Conservation (phyloP, 2,888 invertebrate genomes). For the Zaprionus obscuricornis region DNA sequence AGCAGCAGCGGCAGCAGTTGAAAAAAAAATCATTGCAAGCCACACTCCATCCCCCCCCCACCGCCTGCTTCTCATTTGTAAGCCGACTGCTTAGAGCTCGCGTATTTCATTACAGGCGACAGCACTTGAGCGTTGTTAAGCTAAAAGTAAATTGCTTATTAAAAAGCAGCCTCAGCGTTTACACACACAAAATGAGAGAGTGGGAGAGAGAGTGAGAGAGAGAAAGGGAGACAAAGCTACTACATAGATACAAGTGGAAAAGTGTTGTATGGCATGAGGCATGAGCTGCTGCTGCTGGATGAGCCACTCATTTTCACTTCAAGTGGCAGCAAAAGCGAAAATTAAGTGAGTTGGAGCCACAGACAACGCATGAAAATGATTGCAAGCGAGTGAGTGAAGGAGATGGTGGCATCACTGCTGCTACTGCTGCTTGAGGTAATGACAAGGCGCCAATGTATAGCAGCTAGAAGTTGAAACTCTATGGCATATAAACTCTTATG, state of each 20-base stretch:
- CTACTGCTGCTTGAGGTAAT: conserved; percentile 46
- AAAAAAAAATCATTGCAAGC: conserved; percentile 52
- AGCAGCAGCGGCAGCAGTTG: too few species aligned
- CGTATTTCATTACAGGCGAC: conserved; percentile 67
- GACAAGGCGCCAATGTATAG: conserved; percentile 51
- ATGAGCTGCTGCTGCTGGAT: conserved; percentile 1
- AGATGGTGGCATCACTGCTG: too few species aligned
- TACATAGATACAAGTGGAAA: too few species aligned
- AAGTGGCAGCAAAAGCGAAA: conserved; percentile 67
- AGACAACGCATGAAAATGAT: conserved; percentile 43
- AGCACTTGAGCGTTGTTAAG: conserved; percentile 64
- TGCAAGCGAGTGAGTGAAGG: too few species aligned
- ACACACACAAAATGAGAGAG: conserved; percentile 11
- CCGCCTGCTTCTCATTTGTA: conserved; percentile 37
- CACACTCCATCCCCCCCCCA: too few species aligned
- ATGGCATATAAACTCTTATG: background rate
- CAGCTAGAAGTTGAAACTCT: conserved; percentile 12
- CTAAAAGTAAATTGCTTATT: conserved; percentile 74
- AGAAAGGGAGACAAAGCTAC: background rate
- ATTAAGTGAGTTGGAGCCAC: conserved; percentile 61
- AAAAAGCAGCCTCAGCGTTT: conserved; percentile 59
- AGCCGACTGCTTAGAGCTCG: conserved; percentile 49
- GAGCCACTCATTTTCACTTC: conserved; percentile 73
- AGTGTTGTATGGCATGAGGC: background rate
- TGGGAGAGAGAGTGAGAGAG: background rate